Evolutionary conservation across 2,888 invertebrate species (phyloP).

Genomic region (Silvanus unidentatus): DNA sequence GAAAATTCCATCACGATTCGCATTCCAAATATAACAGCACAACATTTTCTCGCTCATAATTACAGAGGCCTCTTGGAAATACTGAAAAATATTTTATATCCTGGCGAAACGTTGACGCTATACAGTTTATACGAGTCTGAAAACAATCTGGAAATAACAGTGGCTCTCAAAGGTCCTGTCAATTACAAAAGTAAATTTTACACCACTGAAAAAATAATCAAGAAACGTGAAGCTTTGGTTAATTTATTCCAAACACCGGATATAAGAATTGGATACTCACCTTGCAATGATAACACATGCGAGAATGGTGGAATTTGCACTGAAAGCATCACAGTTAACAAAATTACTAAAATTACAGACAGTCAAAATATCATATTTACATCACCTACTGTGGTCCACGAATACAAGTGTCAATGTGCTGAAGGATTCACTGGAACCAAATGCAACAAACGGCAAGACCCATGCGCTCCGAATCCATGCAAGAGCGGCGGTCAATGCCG

Average conservation of each 20-base stretch:
- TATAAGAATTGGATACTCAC: slow-evolving; percentile 68
- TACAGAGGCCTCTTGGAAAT: slow-evolving; percentile 70
- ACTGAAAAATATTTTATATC: slow-evolving; percentile 60
- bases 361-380: slow-evolving; percentile 77
- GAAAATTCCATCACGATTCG: slow-evolving; percentile 76
- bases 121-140: slow-evolving; percentile 69
- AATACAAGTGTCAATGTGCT: slow-evolving; percentile 73
- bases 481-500: slow-evolving; percentile 77
- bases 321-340: slow-evolving; percentile 62
- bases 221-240: slow-evolving; percentile 59
- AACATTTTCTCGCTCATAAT: slow-evolving; percentile 68
- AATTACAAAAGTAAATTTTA: slow-evolving; percentile 61
- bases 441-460: slow-evolving; percentile 84
- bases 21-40: slow-evolving; percentile 66
- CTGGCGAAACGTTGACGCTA: slow-evolving; percentile 59
- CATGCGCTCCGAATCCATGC: slow-evolving; percentile 87
- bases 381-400: slow-evolving; percentile 72
- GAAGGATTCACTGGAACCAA: slow-evolving; percentile 78
- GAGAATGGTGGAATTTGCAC: slow-evolving; percentile 75
- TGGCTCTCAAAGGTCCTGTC: slow-evolving; percentile 58
- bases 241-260: slow-evolving; percentile 57
- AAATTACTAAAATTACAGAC: slow-evolving; percentile 69
- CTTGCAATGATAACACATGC: slow-evolving; percentile 67
- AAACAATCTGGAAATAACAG: slow-evolving; percentile 62
- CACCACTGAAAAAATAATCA: slow-evolving; percentile 58